Conservation (phyloP, 2,113 vertebrate species). For the Vanacampus margaritifer region DNA sequence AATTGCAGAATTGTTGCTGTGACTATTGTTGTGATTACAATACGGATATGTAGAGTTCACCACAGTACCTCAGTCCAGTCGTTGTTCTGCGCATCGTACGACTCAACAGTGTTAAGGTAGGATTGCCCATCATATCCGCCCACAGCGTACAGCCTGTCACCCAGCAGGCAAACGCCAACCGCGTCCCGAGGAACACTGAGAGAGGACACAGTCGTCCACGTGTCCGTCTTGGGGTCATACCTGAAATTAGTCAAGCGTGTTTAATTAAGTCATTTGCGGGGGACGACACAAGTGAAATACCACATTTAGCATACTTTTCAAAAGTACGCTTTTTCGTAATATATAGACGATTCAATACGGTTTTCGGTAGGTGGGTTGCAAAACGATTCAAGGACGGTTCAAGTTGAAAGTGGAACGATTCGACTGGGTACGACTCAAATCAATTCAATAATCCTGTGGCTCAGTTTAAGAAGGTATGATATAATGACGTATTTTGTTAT, state of each 20-base stretch:
- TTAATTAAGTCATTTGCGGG: background rate
- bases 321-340: too few species aligned
- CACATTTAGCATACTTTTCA: background rate
- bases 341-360: too few species aligned
- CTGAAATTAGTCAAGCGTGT: slow-evolving; percentile 58
- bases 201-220: slow-evolving; percentile 90
- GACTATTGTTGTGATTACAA: background rate
- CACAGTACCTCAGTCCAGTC: slow-evolving; percentile 93
- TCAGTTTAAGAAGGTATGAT: too few species aligned
- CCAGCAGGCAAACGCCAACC: slow-evolving; percentile 87
- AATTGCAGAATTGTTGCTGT: background rate
- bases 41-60: too few species aligned
- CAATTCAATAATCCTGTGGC: too few species aligned
- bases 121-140: slow-evolving; percentile 92
- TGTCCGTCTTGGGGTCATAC: slow-evolving; percentile 92
- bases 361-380: too few species aligned
- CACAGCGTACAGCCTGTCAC: slow-evolving; percentile 88
- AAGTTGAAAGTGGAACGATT: too few species aligned
- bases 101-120: slow-evolving; percentile 90
- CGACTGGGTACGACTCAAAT: too few species aligned
- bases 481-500: too few species aligned
- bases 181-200: slow-evolving; percentile 89
- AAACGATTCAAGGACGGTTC: too few species aligned
- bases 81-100: slow-evolving; percentile 91
- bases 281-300: background rate